Base-by-base conservation (phyloP, 1,140 invertebrate species). In the Neodiprion virginianus region DNA sequence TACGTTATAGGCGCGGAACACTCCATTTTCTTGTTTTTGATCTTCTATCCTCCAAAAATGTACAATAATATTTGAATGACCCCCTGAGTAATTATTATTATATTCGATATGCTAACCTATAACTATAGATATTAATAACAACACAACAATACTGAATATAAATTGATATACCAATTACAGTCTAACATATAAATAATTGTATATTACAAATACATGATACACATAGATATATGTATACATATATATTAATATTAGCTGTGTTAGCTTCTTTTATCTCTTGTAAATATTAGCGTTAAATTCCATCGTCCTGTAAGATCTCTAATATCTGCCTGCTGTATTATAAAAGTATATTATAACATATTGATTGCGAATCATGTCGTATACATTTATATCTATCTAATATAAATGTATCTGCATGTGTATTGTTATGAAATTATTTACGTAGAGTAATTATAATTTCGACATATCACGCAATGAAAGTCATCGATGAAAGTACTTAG, bases 251-350 rank as follows among this genome's bases (percentile, higher is more conserved):
- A 61, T 61, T 17, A 17, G 8, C 11, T 5, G n/a, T 61, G 53
- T 61, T 71, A 71, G 70, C 70, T 48, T 71, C 70, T 71, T 48
- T 50, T 49, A 48, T 71, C 40, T 71, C 70, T 71, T 71, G 70
- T 71, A 71, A 71, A 71, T 71, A 71, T 21, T 17, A 71, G 48
- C n/a, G 23, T 69, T 21, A 69, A 28, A 69, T 69, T 70, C 67
- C 69, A 66, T 23, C 68, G 11, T 72, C 71, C 74, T 65, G 28
- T 65, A 71, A 48, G 48, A 21, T 17, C 72, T 17, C 72, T 75
- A 68, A 47, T 67, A 72, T 69, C 67, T 40, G 74, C 74, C 74
- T 75, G 72, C 74, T 75, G 74, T 75, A 75, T 72, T 50, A 72
- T 75, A 72, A 61, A 47, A 70, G 49, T 69, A 73, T 73, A 67